Percentiles rank a stretch among this genome's conserved stretches.
These are phyloP conservation scores for Molossus alvarezi DNA, from an alignment of 2,797 vertebrate species.

Conservation along the genomic window DNA sequence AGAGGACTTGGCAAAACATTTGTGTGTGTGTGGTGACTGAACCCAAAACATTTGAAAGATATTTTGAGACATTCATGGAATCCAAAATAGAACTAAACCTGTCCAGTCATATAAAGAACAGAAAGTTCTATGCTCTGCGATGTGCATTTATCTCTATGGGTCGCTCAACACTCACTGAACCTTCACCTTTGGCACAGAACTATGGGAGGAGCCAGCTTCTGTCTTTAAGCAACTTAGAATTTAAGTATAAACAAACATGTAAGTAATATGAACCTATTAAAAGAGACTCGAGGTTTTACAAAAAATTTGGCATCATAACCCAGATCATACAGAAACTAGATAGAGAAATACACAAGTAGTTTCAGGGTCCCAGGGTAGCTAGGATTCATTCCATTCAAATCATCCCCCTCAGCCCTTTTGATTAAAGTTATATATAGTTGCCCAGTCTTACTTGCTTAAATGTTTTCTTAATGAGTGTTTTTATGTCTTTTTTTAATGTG, in stretches of 20 bases:
- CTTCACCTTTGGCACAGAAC: constrained; percentile 52
- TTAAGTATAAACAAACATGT: constrained; percentile 65
- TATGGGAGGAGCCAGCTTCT: constrained; percentile 46
- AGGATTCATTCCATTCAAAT: constrained; percentile 55
- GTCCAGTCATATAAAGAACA: constrained; percentile 71
- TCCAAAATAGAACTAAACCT: constrained; percentile 80
- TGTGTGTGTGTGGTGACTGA: constrained; percentile 67
- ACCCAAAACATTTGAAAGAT: constrained; percentile 82
- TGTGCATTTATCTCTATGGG: constrained; percentile 63
- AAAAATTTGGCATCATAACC: constrained; percentile 44
- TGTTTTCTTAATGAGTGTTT: constrained; percentile 74
- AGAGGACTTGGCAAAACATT: constrained; percentile 79
- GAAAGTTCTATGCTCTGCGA: constrained; percentile 38
- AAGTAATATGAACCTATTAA: constrained; percentile 60
- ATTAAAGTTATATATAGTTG: constrained; percentile 56
- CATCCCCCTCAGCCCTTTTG: background rate
- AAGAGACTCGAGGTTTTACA: constrained; percentile 60
- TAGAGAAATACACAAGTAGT: constrained; percentile 41
- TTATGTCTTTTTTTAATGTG: constrained; percentile 70
- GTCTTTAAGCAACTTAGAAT: constrained; percentile 64
- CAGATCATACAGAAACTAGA: constrained; percentile 60
- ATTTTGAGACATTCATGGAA: constrained; percentile 83
- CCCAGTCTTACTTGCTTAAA: constrained; percentile 67
- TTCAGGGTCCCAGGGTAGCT: background rate
- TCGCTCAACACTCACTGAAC: constrained; percentile 49